phyloP scores from a whole-genome alignment of 2,113 vertebrate species.

The Plotosus lineatus region DNA sequence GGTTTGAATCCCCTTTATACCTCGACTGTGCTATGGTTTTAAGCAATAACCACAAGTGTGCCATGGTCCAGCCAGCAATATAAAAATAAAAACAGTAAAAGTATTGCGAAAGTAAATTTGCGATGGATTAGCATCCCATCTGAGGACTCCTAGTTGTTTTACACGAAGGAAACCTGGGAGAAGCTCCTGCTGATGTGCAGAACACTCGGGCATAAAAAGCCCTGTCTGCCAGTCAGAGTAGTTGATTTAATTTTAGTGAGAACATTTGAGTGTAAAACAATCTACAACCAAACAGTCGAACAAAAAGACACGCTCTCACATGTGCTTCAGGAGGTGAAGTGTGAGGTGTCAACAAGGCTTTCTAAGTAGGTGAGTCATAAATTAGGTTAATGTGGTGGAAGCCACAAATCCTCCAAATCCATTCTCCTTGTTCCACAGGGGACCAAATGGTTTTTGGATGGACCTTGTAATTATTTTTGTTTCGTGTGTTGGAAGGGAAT shows the following conservation, averaged over 20 bases:
- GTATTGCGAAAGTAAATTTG: too few species aligned
- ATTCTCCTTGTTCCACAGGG: background rate
- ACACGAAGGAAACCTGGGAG: too few species aligned
- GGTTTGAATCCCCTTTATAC: too few species aligned
- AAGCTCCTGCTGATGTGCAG: too few species aligned
- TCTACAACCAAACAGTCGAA: constrained; percentile 9
- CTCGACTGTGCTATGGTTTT: too few species aligned
- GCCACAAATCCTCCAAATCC: background rate
- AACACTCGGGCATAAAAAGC: too few species aligned
- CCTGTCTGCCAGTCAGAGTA: constrained; percentile 60
- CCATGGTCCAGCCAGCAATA: too few species aligned
- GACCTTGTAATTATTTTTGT: background rate
- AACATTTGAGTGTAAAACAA: constrained; percentile 67
- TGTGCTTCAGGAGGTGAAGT: background rate
- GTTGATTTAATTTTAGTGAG: constrained; percentile 49
- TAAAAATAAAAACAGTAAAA: too few species aligned
- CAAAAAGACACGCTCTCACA: constrained; percentile 24
- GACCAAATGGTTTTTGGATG: background rate
- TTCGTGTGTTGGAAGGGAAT: too few species aligned
- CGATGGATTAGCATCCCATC: too few species aligned
- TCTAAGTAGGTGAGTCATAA: constrained; percentile 5
- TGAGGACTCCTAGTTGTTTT: too few species aligned
- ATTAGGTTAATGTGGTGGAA: background rate
- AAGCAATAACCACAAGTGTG: too few species aligned
- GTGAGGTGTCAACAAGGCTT: background rate